Evolutionary conservation across 2,888 invertebrate species (phyloP).

Genomic region (Trypoxylon attenuatum): DNA sequence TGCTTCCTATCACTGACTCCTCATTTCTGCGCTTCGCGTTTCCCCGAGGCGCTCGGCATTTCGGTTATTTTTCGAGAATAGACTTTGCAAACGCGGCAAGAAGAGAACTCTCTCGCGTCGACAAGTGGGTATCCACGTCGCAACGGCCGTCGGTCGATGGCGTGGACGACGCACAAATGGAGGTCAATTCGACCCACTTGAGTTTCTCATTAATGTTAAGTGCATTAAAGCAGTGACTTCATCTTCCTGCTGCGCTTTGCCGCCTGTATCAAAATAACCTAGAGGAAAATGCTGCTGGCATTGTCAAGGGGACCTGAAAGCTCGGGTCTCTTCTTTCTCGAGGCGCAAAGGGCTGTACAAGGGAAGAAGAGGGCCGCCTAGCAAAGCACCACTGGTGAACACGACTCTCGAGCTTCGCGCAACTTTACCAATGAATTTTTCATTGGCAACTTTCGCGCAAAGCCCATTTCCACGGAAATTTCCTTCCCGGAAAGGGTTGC

Average conservation of each 20-base stretch:
- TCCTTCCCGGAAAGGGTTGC: constrained; percentile 21
- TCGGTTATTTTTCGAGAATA: background rate
- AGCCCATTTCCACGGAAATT: constrained; percentile 18
- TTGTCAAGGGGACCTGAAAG: background rate
- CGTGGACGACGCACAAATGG: constrained; percentile 52
- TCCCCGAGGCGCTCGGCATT: no score
- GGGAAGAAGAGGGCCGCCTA: background rate
- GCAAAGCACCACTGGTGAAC: background rate
- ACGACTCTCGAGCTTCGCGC: background rate
- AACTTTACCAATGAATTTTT: no score
- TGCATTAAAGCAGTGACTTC: constrained; percentile 50
- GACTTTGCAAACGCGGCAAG: no score
- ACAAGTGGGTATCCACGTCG: constrained; percentile 20
- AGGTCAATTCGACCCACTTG: constrained; percentile 65
- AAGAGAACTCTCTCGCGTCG: background rate
- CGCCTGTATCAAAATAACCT: constrained; percentile 16
- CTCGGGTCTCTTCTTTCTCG: background rate
- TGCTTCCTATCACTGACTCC: no score
- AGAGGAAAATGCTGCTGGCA: constrained; percentile 6
- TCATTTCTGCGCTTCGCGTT: no score
- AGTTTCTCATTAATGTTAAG: constrained; percentile 58
- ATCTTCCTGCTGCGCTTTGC: constrained; percentile 29
- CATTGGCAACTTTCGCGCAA: background rate
- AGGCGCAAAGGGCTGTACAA: background rate
- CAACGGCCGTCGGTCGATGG: constrained; percentile 25